Evolutionary conservation across 2,888 invertebrate species (phyloP).

Genomic region (Xestia c-nigrum): DNA sequence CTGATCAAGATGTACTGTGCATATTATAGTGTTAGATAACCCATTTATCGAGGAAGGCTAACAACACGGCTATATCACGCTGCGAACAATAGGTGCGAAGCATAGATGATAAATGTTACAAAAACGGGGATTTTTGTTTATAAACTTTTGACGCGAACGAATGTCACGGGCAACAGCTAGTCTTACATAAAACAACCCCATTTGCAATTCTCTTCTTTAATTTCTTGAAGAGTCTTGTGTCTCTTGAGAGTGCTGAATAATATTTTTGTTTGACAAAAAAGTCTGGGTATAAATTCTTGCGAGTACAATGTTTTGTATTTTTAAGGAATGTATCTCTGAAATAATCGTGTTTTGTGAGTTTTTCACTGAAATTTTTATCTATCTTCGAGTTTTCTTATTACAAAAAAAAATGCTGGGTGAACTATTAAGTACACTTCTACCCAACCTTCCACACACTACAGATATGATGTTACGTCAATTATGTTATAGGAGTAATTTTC

Average conservation of each 20-base stretch:
- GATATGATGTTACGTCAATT: too few relatives aligned
- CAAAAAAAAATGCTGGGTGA: too few relatives aligned
- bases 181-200: constrained; percentile 36
- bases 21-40: too few relatives aligned
- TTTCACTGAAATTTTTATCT: neutral
- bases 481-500: neutral
- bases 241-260: constrained; percentile 32
- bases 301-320: constrained; percentile 22
- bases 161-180: neutral
- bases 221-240: constrained; percentile 45
- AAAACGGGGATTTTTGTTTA: too few relatives aligned
- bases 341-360: neutral
- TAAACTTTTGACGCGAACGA: too few relatives aligned
- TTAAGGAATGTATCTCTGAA: neutral
- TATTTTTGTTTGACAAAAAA: constrained; percentile 54
- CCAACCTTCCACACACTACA: accelerated
- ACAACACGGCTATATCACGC: too few relatives aligned
- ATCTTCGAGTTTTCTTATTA: neutral
- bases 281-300: constrained; percentile 35
- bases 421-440: too few relatives aligned
- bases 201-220: constrained; percentile 56
- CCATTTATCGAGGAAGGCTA: too few relatives aligned
- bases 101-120: too few relatives aligned
- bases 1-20: too few relatives aligned
- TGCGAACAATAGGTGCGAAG: too few relatives aligned